Evolutionary conservation across 2,888 invertebrate genomes (phyloP), one percentile per base, ranked within the genome.

Genomic region (Erebia palarica): DNA sequence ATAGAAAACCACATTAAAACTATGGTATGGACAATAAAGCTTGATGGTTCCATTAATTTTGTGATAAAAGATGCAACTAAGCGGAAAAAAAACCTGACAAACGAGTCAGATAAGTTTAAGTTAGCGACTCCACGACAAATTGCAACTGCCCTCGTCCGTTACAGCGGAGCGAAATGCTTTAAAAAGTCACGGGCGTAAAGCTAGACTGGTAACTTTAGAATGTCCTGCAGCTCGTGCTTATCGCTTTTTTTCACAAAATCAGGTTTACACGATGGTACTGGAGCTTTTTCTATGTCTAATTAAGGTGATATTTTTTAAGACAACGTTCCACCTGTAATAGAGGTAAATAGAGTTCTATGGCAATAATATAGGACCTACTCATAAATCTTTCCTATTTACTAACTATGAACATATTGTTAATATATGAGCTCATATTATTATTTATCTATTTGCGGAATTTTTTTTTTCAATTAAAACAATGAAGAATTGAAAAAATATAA

Each of bases 81-180:
- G 66, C 66, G 55, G 51, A 18, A 58, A 66, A n/a, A 55, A 84
- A 81, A 75, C 72, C 75, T 72, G 73, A 78, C 78, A 79, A 78
- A 75, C 77, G 75, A 76, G 75, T 75, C 78, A 79, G 78, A 75
- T 77, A 75, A 76, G 75, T 75, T 76, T 82, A 84, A 86, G 84
- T 77, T 76, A 82, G 76, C 75, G 78, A 81, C 67, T 81, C 82
- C 79, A 57, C 77, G 78, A 80, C 79, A 80, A 81, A 81, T 77
- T 80, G 78, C 73, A 69, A 72, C 73, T 70, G 70, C 67, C 66
- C 70, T 69, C 69, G 65, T 16, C 51, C 5, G 57, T 60, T 55
- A 44, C 58, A 57, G 42, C 57, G 47, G 49, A 63, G 65, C 42
- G 57, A 68, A 70, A 65, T 65, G 68, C 61, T 71, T 73, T 70